Evolutionary conservation across 2,113 vertebrate genomes (phyloP).

Genomic region (Rhynchomys soricoides): DNA sequence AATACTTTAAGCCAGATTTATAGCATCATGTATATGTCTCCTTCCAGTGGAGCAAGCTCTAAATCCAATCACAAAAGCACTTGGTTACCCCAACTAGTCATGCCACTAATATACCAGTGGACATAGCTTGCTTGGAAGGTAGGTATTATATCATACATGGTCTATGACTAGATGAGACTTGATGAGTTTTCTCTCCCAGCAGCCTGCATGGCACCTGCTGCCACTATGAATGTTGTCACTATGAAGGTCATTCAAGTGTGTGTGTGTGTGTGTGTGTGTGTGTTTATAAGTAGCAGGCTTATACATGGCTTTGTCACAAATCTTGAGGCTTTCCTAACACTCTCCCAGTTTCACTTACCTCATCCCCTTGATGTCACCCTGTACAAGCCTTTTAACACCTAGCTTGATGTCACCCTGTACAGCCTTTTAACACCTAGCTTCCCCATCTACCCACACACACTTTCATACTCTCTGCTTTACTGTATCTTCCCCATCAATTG

Average conservation of each 20-base stretch:
- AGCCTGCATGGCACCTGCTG: background rate
- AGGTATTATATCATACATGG: background rate
- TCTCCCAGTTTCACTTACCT: background rate
- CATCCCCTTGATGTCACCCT: background rate
- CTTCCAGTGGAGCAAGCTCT: background rate
- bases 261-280: too few species aligned
- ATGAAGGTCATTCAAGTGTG: too few species aligned
- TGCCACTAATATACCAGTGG: background rate
- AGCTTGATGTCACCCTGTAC: background rate
- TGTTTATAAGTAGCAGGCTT: background rate
- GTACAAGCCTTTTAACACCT: background rate
- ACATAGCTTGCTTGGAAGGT: too few species aligned
- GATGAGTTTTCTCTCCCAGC: background rate
- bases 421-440: background rate
- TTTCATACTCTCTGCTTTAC: background rate
- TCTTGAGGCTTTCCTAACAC: background rate
- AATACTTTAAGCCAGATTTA: background rate
- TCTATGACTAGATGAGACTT: background rate
- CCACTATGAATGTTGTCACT: background rate
- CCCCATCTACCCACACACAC: background rate
- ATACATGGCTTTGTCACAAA: background rate
- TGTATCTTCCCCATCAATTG: background rate
- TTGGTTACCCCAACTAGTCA: background rate
- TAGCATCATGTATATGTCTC: too few species aligned
- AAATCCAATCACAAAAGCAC: background rate